Conservation (phyloP, 2,797 vertebrate species). For the Bradypodion ventrale region DNA sequence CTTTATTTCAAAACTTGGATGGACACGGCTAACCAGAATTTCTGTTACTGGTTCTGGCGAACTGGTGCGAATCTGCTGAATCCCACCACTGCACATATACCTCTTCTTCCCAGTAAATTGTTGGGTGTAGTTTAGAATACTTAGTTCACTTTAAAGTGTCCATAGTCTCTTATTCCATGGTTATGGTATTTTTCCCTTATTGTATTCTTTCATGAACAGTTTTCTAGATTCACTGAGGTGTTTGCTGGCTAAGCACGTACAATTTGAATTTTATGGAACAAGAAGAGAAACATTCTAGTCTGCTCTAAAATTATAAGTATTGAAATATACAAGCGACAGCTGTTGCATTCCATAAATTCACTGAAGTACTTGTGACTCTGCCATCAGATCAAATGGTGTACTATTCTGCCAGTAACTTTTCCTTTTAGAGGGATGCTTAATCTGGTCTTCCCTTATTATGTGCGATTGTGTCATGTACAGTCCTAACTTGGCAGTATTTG, state of each 20-base stretch:
- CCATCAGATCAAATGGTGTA: background rate
- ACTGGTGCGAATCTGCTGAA: no score
- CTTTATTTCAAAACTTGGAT: no score
- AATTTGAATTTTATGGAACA: background rate
- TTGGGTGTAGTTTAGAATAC: slow-evolving; percentile 25
- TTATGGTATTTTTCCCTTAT: background rate
- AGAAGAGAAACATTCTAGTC: accelerated
- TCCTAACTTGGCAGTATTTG: background rate
- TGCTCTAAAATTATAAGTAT: background rate
- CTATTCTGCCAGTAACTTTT: background rate
- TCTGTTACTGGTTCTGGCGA: no score
- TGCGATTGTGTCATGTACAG: background rate
- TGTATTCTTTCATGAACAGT: slow-evolving; percentile 25
- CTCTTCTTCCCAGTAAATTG: background rate
- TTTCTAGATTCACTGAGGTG: slow-evolving; percentile 31
- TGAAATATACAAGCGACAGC: background rate
- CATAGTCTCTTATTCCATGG: background rate
- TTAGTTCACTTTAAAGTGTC: background rate
- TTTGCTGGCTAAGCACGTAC: slow-evolving; percentile 10
- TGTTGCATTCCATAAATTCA: slow-evolving; percentile 33
- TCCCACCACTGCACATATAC: no score
- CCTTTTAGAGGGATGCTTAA: slow-evolving; percentile 12
- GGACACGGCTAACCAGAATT: no score
- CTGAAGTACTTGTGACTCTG: background rate
- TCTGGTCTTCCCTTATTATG: background rate